Conservation (phyloP, 2,888 invertebrate species). For the Auanema freiburgensis region DNA sequence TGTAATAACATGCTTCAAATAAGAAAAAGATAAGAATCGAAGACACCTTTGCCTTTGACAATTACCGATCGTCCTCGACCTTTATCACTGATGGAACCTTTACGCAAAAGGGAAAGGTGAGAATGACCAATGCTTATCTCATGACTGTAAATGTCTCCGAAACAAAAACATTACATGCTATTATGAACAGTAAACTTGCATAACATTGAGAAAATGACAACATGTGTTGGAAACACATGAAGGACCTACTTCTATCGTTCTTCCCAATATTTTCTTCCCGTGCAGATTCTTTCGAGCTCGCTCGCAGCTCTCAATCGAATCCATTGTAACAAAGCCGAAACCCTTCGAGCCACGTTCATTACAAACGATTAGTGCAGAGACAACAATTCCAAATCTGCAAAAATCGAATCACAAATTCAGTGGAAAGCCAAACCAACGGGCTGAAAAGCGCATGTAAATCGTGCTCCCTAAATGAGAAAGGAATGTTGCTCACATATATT, state of each 20-base stretch:
- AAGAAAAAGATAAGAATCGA: no score
- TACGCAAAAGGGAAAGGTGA: no score
- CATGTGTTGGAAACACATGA: no score
- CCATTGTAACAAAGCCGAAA: conserved; percentile 42
- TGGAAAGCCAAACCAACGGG: conserved; percentile 16
- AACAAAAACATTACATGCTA: no score
- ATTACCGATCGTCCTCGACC: no score
- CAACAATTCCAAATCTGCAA: conserved; percentile 33
- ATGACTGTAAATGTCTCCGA: no score
- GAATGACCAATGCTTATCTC: no score
- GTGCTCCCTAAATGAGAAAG: conserved; percentile 40
- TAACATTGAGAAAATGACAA: no score
- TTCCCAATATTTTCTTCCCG: conserved; percentile 35
- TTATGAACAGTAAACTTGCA: no score
- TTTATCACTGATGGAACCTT: no score
- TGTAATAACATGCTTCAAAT: no score
- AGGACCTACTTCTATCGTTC: conserved; percentile 32
- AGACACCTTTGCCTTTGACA: no score
- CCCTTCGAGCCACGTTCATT: conserved; percentile 45
- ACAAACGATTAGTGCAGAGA: conserved; percentile 37
- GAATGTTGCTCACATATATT: conserved; percentile 46
- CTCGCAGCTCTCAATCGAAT: conserved; percentile 36
- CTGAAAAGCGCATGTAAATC: conserved; percentile 36
- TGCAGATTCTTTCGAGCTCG: conserved; percentile 31
- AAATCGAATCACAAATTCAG: not conserved